Percentiles rank a stretch among this genome's conserved stretches.
phyloP scores from a whole-genome alignment of 2,888 invertebrate species.

The Napeogenes sylphis region DNA sequence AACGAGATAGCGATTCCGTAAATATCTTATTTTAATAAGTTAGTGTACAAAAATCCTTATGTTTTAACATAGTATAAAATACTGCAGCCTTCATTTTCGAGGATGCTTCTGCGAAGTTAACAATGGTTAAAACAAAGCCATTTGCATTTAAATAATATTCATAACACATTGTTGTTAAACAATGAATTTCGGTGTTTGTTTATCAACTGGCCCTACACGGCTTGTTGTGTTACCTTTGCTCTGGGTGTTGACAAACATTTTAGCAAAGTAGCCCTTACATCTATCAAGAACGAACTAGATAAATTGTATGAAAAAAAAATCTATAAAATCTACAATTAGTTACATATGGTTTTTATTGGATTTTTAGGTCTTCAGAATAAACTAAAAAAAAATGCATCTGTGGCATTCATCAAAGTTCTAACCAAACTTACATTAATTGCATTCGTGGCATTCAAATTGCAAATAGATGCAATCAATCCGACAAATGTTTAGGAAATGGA shows the following conservation, averaged over 20 bases:
- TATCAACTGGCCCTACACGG: constrained; percentile 61
- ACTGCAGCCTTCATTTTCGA: neutral
- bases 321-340: too few species aligned
- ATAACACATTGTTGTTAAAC: constrained; percentile 61
- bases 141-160: constrained; percentile 58
- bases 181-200: constrained; percentile 60
- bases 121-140: constrained; percentile 47
- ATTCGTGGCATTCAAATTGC: neutral
- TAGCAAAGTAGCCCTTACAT: constrained; percentile 8
- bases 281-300: neutral
- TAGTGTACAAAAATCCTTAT: neutral
- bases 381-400: neutral
- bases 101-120: constrained; percentile 40
- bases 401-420: neutral
- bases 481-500: constrained; percentile 32
- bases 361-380: too few species aligned
- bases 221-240: constrained; percentile 35
- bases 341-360: neutral
- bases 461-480: neutral
- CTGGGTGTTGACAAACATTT: constrained; percentile 29
- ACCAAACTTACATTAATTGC: neutral
- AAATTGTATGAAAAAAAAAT: neutral
- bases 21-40: neutral
- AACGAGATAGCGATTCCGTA: too few species aligned
- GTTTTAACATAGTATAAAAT: neutral